phyloP scores from a whole-genome alignment of 1,140 invertebrate species.

The Calosoma granatense region DNA sequence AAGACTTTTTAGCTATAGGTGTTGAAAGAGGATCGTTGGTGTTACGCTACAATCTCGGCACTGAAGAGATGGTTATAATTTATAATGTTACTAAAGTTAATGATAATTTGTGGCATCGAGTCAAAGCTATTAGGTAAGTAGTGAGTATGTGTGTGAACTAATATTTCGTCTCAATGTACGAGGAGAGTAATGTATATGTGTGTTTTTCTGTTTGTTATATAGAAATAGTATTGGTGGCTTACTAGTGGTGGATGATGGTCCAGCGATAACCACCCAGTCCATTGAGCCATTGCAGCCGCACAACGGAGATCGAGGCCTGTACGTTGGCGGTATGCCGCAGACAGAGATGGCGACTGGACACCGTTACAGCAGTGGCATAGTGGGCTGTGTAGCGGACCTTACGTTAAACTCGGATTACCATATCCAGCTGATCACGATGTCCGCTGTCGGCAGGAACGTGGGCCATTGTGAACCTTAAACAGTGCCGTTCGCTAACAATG shows the following conservation, averaged over 20 bases:
- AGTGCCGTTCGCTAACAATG: not conserved
- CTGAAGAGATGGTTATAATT: constrained; percentile 57
- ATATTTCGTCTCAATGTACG: too few relatives aligned
- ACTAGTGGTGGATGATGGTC: constrained; percentile 73
- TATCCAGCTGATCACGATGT: constrained; percentile 29
- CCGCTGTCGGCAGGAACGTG: constrained; percentile 28
- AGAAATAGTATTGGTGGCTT: constrained; percentile 79
- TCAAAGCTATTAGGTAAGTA: constrained; percentile 72
- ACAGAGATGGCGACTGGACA: constrained; percentile 47
- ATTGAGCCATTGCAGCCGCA: constrained; percentile 74
- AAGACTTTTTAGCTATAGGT: constrained; percentile 71
- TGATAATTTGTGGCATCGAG: constrained; percentile 86
- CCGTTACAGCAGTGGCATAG: constrained; percentile 59
- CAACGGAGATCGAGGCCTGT: constrained; percentile 65
- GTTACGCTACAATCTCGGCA: constrained; percentile 61
- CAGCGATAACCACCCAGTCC: constrained; percentile 63
- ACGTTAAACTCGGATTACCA: constrained; percentile 66
- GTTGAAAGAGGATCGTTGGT: constrained; percentile 59
- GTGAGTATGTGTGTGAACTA: not conserved
- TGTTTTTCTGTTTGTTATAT: constrained; percentile 22
- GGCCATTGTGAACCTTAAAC: constrained; percentile 32
- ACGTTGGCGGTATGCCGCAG: constrained; percentile 68
- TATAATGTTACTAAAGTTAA: constrained; percentile 82
- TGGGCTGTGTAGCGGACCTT: constrained; percentile 71
- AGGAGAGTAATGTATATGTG: not conserved